Evolutionary conservation across 2,113 vertebrate genomes (phyloP), one percentile per base, ranked within the genome.

Genomic region (Tetraodon nigroviridis): DNA sequence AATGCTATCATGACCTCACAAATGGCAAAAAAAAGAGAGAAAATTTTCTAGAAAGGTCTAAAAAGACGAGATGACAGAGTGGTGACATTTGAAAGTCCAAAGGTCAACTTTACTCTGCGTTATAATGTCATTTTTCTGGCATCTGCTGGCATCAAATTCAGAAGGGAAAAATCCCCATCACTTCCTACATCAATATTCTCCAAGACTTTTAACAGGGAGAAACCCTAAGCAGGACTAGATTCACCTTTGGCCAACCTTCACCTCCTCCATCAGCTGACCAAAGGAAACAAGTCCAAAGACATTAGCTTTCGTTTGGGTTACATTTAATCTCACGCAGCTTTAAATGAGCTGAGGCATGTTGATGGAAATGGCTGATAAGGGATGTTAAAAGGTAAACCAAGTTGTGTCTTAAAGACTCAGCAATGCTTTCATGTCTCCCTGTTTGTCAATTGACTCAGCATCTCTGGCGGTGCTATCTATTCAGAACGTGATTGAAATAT

Each of bases 341-440:
- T 71, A 77, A 80, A 85, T 77, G 14, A 44, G 42, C 50, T 62
- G 60, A 27, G 52, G 58, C 64, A 66, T 63, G 71, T 84, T 76
- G 81, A 80, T 78, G 75, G 75, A 86, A 78, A 80, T 62, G 62
- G 79, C 80, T 37, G 32, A 37, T 37, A 37, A 8, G 32, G 10
- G 32, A 37, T 85, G 71, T 84, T 81, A 84, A 85, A 45, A 81
- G 75, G 79, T 87, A 87, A 86, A 86, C 85, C 83, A 81, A 73
- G 73, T 76, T 80, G 73, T 46, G 68, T 74, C 78, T 85, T 56
- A 71, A 84, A 79, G 75, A 82, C 81, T 76, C 53, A 54, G 70
- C 54, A 7, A 58, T 37, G 75, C 2, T 84, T 87, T 87, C 59
- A 73, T 82, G 79, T 80, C 75, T 72, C 48, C 57, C 54, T 54